Conservation (phyloP, 1,140 invertebrate genomes). For the Delia radicum region DNA sequence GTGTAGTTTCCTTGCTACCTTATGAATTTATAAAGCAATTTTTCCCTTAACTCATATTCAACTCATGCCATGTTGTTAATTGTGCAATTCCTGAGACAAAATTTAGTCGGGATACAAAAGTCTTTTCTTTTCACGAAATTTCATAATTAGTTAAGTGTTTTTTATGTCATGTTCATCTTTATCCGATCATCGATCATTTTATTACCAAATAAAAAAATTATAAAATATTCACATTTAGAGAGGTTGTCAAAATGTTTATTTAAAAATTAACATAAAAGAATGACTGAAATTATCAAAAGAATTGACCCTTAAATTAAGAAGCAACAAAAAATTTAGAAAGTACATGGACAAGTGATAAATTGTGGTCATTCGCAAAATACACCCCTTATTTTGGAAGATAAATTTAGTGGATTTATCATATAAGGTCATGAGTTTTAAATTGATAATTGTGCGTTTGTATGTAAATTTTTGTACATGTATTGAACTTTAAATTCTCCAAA, state of each 20-base stretch:
- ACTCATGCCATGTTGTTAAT: too few relatives aligned
- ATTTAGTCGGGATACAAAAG: too few relatives aligned
- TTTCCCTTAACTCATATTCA: too few relatives aligned
- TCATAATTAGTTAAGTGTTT: too few relatives aligned
- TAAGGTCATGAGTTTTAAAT: constrained; percentile 1
- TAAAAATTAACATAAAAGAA: not conserved
- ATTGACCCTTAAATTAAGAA: not conserved
- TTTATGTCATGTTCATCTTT: too few relatives aligned
- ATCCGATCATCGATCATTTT: too few relatives aligned
- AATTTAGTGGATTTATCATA: not conserved
- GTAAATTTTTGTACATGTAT: not conserved
- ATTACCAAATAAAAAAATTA: not conserved
- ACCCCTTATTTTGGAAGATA: constrained; percentile 8
- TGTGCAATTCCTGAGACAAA: too few relatives aligned
- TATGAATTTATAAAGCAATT: too few relatives aligned
- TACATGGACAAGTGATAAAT: constrained; percentile 3
- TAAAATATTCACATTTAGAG: not conserved
- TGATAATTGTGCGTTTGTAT: constrained; percentile 10
- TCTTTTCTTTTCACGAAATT: too few relatives aligned
- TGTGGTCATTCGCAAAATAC: constrained; percentile 14
- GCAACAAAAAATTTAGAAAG: not conserved
- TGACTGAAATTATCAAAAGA: not conserved
- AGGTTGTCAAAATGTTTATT: not conserved
- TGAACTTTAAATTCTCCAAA: not conserved
- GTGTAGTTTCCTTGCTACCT: too few relatives aligned